Percentiles rank a stretch among this genome's conserved stretches.
Evolutionary conservation across 2,113 vertebrate genomes (phyloP).

Genomic region (Riparia riparia): DNA sequence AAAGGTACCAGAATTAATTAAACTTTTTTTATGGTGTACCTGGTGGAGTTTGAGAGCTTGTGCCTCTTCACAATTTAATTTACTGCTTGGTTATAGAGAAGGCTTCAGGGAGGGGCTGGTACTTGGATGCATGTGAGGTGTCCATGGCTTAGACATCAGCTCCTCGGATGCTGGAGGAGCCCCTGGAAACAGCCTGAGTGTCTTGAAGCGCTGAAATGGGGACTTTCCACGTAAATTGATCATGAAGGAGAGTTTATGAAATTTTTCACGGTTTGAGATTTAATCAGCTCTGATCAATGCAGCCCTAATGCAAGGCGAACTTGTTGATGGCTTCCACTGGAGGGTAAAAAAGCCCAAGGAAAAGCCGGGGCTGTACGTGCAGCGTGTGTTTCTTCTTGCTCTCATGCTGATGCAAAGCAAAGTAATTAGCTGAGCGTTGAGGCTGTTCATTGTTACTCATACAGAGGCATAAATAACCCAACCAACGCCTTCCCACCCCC

Average conservation of each 20-base stretch:
- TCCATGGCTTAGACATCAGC: neutral
- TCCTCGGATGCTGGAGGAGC: neutral
- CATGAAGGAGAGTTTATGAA: conserved; percentile 35
- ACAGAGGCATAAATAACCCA: conserved; percentile 67
- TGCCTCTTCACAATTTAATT: neutral
- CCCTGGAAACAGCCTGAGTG: neutral
- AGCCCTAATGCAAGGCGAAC: conserved; percentile 49
- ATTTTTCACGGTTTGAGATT: conserved; percentile 50
- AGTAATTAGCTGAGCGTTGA: conserved; percentile 64
- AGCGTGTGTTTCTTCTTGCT: neutral
- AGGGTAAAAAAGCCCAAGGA: conserved; percentile 9
- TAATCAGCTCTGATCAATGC: conserved; percentile 56
- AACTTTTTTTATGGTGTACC: neutral
- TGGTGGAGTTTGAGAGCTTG: neutral
- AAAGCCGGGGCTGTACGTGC: rapidly evolving
- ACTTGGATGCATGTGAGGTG: rapidly evolving
- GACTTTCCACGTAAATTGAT: conserved; percentile 27
- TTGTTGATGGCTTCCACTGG: conserved; percentile 28
- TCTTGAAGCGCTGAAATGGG: neutral
- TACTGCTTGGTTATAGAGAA: neutral
- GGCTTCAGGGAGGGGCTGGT: neutral
- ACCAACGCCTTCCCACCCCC: conserved; percentile 42
- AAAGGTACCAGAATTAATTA: neutral
- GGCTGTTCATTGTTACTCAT: conserved; percentile 65
- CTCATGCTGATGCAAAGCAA: conserved; percentile 38